These are phyloP conservation scores for Coendou prehensilis DNA, from an alignment of 2,797 vertebrate genomes.

Conservation along the genomic window DNA sequence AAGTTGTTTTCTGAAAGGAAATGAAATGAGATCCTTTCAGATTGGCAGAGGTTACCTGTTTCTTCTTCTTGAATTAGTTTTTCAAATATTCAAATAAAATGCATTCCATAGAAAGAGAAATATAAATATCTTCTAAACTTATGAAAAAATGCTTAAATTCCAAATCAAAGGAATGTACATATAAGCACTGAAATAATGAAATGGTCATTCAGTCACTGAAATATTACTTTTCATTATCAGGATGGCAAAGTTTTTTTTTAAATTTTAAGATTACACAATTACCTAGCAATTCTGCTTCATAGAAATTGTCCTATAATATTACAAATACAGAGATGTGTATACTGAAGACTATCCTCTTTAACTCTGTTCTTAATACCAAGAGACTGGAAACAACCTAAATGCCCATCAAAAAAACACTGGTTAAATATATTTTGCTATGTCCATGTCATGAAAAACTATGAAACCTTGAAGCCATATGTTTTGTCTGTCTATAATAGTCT, in stretches of 20 bases:
- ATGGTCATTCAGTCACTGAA: neutral
- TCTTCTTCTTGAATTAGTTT: slow-evolving; percentile 67
- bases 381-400: slow-evolving; percentile 51
- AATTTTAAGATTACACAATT: neutral
- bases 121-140: slow-evolving; percentile 22
- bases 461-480: neutral
- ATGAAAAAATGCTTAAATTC: slow-evolving; percentile 3
- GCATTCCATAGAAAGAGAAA: slow-evolving; percentile 38
- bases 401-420: neutral
- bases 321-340: neutral
- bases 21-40: slow-evolving; percentile 74
- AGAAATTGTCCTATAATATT: neutral
- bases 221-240: neutral
- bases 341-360: neutral
- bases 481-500: neutral
- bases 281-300: neutral
- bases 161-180: slow-evolving; percentile 39
- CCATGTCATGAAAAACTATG: neutral
- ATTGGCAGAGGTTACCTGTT: slow-evolving; percentile 75
- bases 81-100: slow-evolving; percentile 61
- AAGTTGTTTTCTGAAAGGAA: slow-evolving; percentile 81
- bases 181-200: slow-evolving; percentile 25
- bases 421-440: neutral
- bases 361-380: neutral
- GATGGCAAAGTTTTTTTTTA: slow-evolving; percentile 1